Evolutionary conservation across 2,113 vertebrate species (phyloP).

Genomic region (Pandion haliaetus): DNA sequence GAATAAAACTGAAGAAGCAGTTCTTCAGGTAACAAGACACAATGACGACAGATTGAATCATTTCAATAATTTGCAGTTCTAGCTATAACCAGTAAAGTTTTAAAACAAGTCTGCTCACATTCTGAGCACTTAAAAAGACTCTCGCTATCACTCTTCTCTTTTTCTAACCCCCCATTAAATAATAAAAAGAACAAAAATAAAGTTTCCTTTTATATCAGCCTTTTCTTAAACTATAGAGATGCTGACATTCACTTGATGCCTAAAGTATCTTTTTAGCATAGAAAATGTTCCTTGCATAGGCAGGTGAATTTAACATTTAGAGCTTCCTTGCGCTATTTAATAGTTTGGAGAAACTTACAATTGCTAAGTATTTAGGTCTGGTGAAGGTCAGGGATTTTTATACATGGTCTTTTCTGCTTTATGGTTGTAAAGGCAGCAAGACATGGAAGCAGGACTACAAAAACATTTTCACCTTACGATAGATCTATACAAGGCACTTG

Average conservation of each 20-base stretch:
- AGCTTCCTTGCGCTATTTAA: neutral
- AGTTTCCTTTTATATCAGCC: neutral
- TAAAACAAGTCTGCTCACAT: neutral
- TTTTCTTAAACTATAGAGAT: neutral
- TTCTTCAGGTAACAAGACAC: neutral
- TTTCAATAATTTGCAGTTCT: neutral
- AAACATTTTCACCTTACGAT: neutral
- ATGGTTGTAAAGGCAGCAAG: neutral
- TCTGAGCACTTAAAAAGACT: neutral
- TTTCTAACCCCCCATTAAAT: neutral
- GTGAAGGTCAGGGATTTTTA: neutral
- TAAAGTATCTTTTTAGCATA: neutral
- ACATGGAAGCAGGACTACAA: neutral
- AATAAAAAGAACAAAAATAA: neutral
- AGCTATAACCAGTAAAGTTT: neutral
- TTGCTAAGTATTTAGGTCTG: neutral
- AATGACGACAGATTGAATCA: neutral
- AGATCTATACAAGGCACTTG: constrained; percentile 33
- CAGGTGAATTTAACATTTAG: neutral
- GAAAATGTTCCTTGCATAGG: neutral
- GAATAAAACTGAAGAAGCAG: neutral
- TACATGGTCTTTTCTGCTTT: neutral
- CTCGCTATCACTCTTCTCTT: neutral
- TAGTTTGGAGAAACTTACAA: neutral
- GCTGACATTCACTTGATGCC: neutral